A percentile compares a stretch with the other conserved stretches of the same genome.
These are phyloP conservation scores for Paraescarpia echinospica DNA, from an alignment of 1,140 invertebrate species.

Conservation along the genomic window DNA sequence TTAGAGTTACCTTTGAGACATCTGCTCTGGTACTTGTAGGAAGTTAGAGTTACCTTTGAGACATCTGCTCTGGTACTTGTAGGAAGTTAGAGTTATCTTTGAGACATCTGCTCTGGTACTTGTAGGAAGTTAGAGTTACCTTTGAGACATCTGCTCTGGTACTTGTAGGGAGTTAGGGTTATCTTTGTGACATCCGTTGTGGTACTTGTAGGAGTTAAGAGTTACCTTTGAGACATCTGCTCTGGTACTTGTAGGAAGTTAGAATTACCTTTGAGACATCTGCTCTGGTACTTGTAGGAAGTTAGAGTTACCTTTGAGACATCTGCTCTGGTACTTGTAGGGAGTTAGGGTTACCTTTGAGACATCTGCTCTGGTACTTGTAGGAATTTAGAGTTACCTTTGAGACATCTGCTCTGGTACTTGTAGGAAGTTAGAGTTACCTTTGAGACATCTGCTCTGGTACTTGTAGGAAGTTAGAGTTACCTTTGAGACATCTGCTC, in stretches of 20 bases:
- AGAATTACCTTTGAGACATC: slow-evolving; percentile 86
- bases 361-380: too few relatives aligned
- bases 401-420: too few relatives aligned
- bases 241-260: background rate
- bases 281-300: slow-evolving; percentile 86
- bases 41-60: too few relatives aligned
- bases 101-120: slow-evolving; percentile 88
- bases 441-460: too few relatives aligned
- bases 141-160: background rate
- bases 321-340: too few relatives aligned
- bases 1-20: too few relatives aligned
- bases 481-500: slow-evolving; percentile 89
- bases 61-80: background rate
- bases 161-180: slow-evolving; percentile 32
- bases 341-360: too few relatives aligned
- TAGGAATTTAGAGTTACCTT: too few relatives aligned
- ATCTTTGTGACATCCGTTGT: slow-evolving; percentile 90
- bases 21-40: too few relatives aligned
- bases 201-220: slow-evolving; percentile 80
- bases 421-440: too few relatives aligned
- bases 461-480: too few relatives aligned
- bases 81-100: slow-evolving; percentile 72
- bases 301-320: too few relatives aligned
- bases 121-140: slow-evolving; percentile 68
- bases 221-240: background rate